These are phyloP conservation scores for Netelia melanura DNA, from an alignment of 2,888 invertebrate genomes.

Conservation along the genomic window DNA sequence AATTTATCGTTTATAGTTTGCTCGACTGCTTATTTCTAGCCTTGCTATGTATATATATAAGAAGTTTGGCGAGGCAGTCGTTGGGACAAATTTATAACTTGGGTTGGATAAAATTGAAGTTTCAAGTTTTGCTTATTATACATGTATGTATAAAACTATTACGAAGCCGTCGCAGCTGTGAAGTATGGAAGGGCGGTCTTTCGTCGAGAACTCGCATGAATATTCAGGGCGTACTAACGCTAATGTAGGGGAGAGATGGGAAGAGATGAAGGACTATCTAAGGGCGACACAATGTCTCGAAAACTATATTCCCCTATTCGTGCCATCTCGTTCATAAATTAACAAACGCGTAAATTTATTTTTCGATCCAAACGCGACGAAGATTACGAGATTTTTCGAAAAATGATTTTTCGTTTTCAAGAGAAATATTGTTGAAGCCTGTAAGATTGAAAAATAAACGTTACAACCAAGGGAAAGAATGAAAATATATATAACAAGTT, in stretches of 20 bases:
- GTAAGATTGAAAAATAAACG: too few relatives aligned
- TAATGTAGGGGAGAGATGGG: not conserved
- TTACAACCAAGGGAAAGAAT: too few relatives aligned
- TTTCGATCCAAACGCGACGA: too few relatives aligned
- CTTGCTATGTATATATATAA: too few relatives aligned
- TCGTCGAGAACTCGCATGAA: constrained; percentile 39
- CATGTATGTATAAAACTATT: not conserved
- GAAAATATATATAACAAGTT: too few relatives aligned
- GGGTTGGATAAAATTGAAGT: not conserved
- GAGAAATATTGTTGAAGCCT: not conserved
- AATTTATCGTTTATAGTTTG: too few relatives aligned
- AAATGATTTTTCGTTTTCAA: not conserved
- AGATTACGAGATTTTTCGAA: not conserved
- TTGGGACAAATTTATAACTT: too few relatives aligned
- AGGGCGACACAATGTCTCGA: not conserved
- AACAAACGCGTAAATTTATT: too few relatives aligned
- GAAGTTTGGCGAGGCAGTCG: too few relatives aligned
- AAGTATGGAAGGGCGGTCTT: constrained; percentile 20
- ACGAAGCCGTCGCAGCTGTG: constrained; percentile 14
- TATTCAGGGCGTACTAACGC: constrained; percentile 52
- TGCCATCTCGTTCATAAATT: not conserved
- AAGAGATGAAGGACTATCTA: too few relatives aligned
- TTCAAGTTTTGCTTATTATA: not conserved
- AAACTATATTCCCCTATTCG: constrained; percentile 5
- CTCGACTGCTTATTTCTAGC: too few relatives aligned